These are phyloP conservation scores for Trichonephila clavata DNA, from an alignment of 1,140 invertebrate genomes.

Conservation along the genomic window DNA sequence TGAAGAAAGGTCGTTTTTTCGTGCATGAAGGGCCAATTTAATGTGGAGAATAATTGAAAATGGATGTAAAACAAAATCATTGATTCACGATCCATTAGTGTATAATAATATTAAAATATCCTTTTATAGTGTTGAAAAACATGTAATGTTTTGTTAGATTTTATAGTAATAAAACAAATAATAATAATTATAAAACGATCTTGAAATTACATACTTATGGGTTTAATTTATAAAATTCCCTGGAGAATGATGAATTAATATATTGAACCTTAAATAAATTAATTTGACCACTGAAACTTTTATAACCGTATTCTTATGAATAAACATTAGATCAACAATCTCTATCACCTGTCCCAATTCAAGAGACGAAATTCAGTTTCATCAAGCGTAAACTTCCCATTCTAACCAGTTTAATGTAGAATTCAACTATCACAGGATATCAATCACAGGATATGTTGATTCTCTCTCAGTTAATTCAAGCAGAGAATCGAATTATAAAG, in stretches of 20 bases:
- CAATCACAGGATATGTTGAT: background rate
- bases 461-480: background rate
- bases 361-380: background rate
- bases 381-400: background rate
- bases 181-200: too few species aligned
- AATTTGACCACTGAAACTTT: background rate
- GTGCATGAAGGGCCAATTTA: too few species aligned
- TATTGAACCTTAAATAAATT: background rate
- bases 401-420: background rate
- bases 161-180: too few species aligned
- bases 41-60: too few species aligned
- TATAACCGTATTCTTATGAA: background rate
- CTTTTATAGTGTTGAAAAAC: too few species aligned
- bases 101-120: too few species aligned
- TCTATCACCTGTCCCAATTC: background rate
- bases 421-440: background rate
- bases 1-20: too few species aligned
- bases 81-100: too few species aligned
- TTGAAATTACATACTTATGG: too few species aligned
- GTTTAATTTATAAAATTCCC: too few species aligned
- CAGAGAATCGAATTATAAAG: constrained; percentile 13
- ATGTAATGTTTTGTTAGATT: too few species aligned
- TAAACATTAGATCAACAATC: background rate
- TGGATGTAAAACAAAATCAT: too few species aligned
- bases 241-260: background rate